Evolutionary conservation across 2,888 invertebrate species (phyloP).

Genomic region (Papilio elwesi): DNA sequence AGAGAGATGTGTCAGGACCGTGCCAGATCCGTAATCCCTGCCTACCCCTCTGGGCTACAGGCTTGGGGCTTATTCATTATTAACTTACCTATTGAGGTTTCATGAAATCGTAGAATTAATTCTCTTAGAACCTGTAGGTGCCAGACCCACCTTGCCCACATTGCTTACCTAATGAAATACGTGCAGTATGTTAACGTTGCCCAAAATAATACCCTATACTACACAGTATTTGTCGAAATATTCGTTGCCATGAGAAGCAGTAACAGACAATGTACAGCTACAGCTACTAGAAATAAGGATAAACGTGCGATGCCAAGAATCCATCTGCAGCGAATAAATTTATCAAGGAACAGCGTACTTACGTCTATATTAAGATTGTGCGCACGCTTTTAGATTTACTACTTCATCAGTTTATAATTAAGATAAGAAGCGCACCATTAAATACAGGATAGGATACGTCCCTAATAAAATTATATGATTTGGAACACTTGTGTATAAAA

Average conservation of each 20-base stretch:
- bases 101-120: too few species aligned
- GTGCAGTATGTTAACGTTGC: neutral
- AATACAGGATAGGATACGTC: neutral
- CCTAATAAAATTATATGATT: neutral
- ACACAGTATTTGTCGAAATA: neutral
- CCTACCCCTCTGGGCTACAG: too few species aligned
- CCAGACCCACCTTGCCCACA: too few species aligned
- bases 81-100: too few species aligned
- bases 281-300: conserved; percentile 6
- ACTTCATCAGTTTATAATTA: conserved; percentile 8
- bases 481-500: neutral
- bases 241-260: conserved; percentile 9
- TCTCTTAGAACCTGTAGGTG: too few species aligned
- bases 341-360: conserved; percentile 17
- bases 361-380: conserved; percentile 11
- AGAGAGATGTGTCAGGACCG: too few species aligned
- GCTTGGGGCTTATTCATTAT: too few species aligned
- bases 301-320: conserved; percentile 9
- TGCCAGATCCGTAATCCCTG: too few species aligned
- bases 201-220: neutral
- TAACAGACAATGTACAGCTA: neutral
- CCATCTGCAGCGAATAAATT: conserved; percentile 18
- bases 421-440: neutral
- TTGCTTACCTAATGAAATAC: neutral
- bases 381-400: conserved; percentile 5